Conservation (phyloP, 2,888 invertebrate species). For the Tolmerus cingulatus region DNA sequence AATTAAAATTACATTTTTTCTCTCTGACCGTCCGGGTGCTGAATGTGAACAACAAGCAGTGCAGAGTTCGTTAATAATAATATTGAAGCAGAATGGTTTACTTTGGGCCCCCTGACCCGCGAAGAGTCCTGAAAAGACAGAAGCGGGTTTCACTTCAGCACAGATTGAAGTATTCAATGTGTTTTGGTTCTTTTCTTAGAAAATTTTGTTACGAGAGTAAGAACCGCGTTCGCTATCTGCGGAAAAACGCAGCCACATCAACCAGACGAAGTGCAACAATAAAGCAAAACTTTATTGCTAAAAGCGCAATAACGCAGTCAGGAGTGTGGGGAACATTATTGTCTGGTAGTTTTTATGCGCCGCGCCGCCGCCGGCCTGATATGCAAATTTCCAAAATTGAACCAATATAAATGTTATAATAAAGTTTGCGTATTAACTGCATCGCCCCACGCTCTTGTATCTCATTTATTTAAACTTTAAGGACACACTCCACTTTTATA, state of each 20-base stretch:
- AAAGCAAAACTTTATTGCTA: slow-evolving; percentile 28
- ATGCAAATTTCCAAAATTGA: slow-evolving; percentile 27
- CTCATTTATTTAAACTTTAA: slow-evolving; percentile 28
- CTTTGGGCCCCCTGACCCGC: neutral
- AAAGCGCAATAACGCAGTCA: slow-evolving; percentile 1
- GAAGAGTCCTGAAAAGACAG: neutral
- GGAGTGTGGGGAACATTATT: neutral
- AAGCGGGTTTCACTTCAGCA: neutral
- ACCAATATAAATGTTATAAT: slow-evolving; percentile 25
- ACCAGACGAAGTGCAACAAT: slow-evolving; percentile 2
- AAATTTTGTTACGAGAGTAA: neutral
- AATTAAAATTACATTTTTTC: slow-evolving; percentile 39
- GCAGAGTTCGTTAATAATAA: neutral
- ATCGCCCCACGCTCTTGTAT: neutral
- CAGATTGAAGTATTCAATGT: neutral
- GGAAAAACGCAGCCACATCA: neutral
- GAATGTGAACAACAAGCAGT: neutral
- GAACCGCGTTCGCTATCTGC: neutral
- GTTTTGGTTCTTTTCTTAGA: neutral
- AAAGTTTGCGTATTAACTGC: slow-evolving; percentile 13
- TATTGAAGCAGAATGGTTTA: neutral
- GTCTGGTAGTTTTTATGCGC: neutral
- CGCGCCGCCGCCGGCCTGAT: neutral
- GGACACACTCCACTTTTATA: slow-evolving; percentile 27
- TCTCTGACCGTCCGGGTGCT: neutral